These are phyloP conservation scores for Linnaemya tessellans DNA, from an alignment of 2,888 invertebrate genomes.

Conservation along the genomic window DNA sequence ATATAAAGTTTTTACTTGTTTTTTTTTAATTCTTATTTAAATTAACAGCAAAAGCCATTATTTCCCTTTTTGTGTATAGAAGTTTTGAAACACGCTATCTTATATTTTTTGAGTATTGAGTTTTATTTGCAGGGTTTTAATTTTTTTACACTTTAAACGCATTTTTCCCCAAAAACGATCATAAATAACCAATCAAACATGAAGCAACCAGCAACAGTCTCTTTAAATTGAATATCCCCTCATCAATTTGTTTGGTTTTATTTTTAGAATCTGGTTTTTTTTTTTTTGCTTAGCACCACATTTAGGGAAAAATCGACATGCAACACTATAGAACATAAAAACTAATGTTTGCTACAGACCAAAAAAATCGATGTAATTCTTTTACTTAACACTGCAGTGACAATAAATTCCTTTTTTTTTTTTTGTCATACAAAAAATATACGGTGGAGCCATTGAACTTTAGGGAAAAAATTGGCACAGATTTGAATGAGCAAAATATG, in stretches of 20 bases:
- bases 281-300: no score
- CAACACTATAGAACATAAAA: conserved; percentile 44
- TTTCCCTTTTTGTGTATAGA: no score
- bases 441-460: conserved; percentile 50
- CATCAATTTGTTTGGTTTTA: conserved; percentile 57
- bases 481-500: not conserved
- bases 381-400: conserved; percentile 67
- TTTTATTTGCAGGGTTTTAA: conserved; percentile 36
- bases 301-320: conserved; percentile 14
- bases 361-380: conserved; percentile 48
- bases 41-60: no score
- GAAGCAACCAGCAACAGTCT: not conserved
- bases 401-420: conserved; percentile 60
- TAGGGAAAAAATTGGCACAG: conserved; percentile 2
- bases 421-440: not conserved
- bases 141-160: conserved; percentile 30
- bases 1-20: no score
- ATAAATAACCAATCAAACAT: conserved; percentile 39
- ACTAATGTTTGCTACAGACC: conserved; percentile 35
- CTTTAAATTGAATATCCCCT: conserved; percentile 15
- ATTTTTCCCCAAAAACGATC: conserved; percentile 23
- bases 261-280: conserved; percentile 17
- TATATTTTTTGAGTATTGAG: no score
- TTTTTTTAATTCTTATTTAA: no score
- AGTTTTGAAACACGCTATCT: no score